Conservation (phyloP, 2,888 invertebrate genomes). For the Furcula furcula region DNA sequence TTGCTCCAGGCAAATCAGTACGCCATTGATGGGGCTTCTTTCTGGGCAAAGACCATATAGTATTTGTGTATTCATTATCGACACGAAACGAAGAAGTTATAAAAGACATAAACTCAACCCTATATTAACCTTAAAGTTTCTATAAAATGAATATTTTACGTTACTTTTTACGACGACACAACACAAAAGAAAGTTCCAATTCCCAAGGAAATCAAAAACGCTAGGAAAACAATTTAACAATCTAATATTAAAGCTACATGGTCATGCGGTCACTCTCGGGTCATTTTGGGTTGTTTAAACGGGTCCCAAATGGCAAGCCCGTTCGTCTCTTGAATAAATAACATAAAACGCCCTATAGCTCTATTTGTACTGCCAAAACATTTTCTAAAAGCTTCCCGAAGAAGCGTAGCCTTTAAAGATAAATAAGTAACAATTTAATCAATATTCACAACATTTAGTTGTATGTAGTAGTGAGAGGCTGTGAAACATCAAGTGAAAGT, state of each 20-base stretch:
- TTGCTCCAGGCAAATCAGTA: no score
- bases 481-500: slow-evolving; percentile 31
- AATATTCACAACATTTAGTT: slow-evolving; percentile 35
- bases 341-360: slow-evolving; percentile 7
- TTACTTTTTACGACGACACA: no score
- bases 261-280: not conserved
- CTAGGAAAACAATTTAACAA: not conserved
- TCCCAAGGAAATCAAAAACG: not conserved
- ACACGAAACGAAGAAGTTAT: no score
- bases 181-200: no score
- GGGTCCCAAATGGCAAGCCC: slow-evolving; percentile 14
- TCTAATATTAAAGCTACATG: not conserved
- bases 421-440: slow-evolving; percentile 34
- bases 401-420: slow-evolving; percentile 8
- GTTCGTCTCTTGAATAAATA: slow-evolving; percentile 29
- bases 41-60: no score
- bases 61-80: no score
- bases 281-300: not conserved
- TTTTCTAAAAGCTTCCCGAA: slow-evolving; percentile 4
- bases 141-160: no score
- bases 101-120: no score
- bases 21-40: no score
- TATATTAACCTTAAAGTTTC: no score
- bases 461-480: slow-evolving; percentile 3
- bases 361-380: slow-evolving; percentile 21